These are phyloP conservation scores for Notamacropus eugenii DNA, from an alignment of 2,797 vertebrate species.

Conservation along the genomic window DNA sequence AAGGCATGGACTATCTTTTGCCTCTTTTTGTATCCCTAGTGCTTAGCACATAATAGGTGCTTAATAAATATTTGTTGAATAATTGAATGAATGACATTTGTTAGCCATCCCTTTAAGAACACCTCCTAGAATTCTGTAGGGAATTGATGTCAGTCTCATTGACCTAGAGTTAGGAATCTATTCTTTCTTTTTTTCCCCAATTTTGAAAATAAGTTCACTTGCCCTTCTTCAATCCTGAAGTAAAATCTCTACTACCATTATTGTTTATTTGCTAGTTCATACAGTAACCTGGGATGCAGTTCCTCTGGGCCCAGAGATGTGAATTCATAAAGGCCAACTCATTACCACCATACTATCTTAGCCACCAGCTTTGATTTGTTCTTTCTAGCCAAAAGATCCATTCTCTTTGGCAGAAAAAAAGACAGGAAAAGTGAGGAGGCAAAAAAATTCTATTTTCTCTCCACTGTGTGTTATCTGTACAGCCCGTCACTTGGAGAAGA, in stretches of 20 bases:
- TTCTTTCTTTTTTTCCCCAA: background rate
- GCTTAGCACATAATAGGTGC: background rate
- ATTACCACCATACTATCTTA: background rate
- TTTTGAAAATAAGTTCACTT: background rate
- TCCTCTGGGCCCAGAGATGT: background rate
- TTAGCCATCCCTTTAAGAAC: background rate
- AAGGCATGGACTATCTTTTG: background rate
- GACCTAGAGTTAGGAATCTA: background rate
- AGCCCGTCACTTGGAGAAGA: background rate
- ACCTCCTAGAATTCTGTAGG: background rate
- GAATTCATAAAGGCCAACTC: background rate
- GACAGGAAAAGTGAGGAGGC: background rate
- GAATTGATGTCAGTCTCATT: background rate
- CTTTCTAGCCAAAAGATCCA: background rate
- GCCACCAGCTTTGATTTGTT: background rate
- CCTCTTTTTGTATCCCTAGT: background rate
- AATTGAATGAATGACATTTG: background rate
- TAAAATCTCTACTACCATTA: background rate
- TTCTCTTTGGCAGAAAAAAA: background rate
- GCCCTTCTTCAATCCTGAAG: background rate
- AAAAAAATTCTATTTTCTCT: background rate
- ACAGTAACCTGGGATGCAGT: background rate
- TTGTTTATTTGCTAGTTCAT: background rate
- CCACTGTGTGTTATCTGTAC: background rate
- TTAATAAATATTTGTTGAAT: background rate